Conservation (phyloP, 2,113 vertebrate genomes). For the Rynchops niger region DNA sequence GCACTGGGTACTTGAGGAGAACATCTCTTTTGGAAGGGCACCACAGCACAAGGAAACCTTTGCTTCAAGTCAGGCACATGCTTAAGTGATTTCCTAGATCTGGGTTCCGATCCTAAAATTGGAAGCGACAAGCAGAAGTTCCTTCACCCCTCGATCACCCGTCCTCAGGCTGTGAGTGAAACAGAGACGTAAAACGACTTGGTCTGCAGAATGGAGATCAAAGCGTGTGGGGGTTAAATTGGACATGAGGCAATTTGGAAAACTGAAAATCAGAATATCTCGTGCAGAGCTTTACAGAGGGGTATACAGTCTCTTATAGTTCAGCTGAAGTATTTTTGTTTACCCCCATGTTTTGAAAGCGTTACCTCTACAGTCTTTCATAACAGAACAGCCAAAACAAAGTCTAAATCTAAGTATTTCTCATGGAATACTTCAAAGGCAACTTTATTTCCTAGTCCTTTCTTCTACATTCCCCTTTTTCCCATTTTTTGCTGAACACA, state of each 20-base stretch:
- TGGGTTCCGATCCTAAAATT: neutral
- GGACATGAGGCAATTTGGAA: neutral
- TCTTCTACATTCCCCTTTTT: neutral
- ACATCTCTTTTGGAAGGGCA: neutral
- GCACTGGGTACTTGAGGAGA: neutral
- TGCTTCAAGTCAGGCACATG: neutral
- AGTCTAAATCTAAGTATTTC: neutral
- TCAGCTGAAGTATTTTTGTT: neutral
- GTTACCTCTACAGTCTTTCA: neutral
- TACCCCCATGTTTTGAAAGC: neutral
- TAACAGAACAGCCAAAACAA: neutral
- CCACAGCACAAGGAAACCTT: neutral
- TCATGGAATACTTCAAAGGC: neutral
- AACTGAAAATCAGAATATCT: neutral
- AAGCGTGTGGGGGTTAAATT: neutral
- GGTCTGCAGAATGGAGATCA: neutral
- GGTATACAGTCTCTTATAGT: neutral
- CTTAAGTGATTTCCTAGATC: neutral
- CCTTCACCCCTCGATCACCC: fast-evolving
- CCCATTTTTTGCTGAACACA: neutral
- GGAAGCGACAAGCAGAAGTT: neutral
- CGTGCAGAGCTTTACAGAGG: neutral
- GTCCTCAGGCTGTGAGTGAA: neutral
- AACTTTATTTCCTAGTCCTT: neutral
- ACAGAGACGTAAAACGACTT: neutral